phyloP scores from a whole-genome alignment of 2,888 invertebrate species.

The Epinotia bilunana region DNA sequence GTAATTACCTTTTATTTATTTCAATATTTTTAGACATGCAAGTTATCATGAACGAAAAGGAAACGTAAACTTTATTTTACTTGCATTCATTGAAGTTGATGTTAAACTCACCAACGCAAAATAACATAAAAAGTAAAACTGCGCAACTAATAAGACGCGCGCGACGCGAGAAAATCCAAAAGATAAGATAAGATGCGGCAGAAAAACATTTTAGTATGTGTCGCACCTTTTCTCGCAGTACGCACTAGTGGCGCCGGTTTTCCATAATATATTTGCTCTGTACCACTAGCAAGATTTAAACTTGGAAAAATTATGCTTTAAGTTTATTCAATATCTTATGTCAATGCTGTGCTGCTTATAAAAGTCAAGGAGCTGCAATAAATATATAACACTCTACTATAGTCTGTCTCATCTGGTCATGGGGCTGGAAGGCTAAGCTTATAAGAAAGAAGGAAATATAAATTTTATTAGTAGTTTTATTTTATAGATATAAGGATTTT shows the following conservation, averaged over 20 bases:
- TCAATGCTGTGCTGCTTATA: not conserved
- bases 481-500: slow-evolving; percentile 24
- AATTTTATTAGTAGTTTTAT: slow-evolving; percentile 5
- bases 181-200: not conserved
- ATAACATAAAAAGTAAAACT: not conserved
- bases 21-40: not conserved
- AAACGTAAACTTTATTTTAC: not conserved
- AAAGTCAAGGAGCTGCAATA: not conserved
- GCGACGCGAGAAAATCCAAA: not conserved
- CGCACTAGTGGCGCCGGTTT: not conserved
- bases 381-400: not conserved
- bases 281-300: not conserved
- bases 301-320: not conserved
- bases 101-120: not conserved
- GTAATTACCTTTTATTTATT: not conserved
- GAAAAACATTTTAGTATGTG: not conserved
- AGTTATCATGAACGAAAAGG: not conserved
- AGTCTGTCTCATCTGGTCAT: slow-evolving; percentile 13
- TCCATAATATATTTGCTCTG: not conserved
- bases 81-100: not conserved
- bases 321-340: not conserved
- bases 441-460: slow-evolving; percentile 1
- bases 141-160: not conserved
- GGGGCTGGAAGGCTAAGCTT: slow-evolving; percentile 25
- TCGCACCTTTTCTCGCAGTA: not conserved